Evolutionary conservation across 2,888 invertebrate species (phyloP).

Genomic region (Phorcus lineatus): DNA sequence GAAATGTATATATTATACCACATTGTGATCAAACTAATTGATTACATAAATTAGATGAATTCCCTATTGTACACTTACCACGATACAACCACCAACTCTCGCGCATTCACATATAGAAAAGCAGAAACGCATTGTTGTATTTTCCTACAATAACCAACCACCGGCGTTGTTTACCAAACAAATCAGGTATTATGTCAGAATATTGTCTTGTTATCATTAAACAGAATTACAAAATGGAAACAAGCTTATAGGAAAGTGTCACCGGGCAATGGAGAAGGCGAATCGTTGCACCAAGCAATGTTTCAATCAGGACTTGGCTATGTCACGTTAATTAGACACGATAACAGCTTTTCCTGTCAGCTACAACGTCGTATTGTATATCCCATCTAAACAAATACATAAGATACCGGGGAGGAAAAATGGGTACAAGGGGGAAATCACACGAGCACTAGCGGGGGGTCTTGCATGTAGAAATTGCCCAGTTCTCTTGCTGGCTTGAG

Average conservation of each 20-base stretch:
- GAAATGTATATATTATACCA: no score
- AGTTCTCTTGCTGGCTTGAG: not conserved
- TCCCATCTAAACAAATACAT: not conserved
- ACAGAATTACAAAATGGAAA: not conserved
- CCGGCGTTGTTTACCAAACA: not conserved
- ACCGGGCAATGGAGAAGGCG: not conserved
- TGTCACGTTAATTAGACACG: conserved; percentile 2
- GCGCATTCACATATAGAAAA: no score
- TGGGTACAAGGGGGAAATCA: not conserved
- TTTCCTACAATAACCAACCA: no score
- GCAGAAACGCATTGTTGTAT: no score
- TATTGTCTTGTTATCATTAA: not conserved
- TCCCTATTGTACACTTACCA: no score
- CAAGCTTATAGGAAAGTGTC: not conserved
- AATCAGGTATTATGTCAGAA: not conserved
- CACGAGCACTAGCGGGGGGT: not conserved
- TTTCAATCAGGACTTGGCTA: not conserved
- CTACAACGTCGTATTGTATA: not conserved
- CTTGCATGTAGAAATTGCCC: not conserved
- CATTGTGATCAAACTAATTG: no score
- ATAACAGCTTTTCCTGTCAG: conserved; percentile 5
- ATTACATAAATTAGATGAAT: no score
- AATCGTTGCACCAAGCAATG: not conserved
- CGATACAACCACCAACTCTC: no score
- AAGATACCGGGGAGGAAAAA: not conserved